A percentile compares a stretch with the other conserved stretches of the same genome.
Evolutionary conservation across 2,113 vertebrate species (phyloP).

Genomic region (Daphoenositta chrysoptera): DNA sequence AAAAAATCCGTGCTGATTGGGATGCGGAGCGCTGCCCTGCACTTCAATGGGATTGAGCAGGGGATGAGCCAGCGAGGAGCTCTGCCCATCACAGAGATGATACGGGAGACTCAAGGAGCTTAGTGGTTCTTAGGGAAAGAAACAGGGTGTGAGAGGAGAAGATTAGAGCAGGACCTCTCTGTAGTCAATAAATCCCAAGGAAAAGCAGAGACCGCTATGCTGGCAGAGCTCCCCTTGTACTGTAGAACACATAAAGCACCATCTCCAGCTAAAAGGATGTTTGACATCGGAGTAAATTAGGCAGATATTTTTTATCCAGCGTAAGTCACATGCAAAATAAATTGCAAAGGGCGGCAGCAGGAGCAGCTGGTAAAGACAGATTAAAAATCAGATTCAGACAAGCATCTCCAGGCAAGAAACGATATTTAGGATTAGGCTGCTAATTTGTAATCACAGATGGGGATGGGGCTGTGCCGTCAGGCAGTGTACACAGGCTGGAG

Average conservation of each 20-base stretch:
- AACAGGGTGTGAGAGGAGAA: slow-evolving; percentile 6
- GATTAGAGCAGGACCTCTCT: slow-evolving; percentile 24
- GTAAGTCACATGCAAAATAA: background rate
- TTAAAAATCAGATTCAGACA: slow-evolving; percentile 22
- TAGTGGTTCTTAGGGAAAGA: slow-evolving; percentile 18
- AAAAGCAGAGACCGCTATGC: background rate
- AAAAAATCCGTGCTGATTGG: background rate
- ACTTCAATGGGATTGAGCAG: background rate
- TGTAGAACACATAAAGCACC: background rate
- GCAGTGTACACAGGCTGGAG: background rate
- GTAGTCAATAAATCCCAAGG: slow-evolving; percentile 17
- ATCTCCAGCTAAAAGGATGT: background rate
- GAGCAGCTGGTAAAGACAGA: slow-evolving; percentile 40
- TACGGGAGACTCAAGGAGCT: slow-evolving; percentile 7
- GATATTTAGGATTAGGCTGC: background rate
- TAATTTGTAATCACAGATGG: slow-evolving; percentile 18
- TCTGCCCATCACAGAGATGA: background rate
- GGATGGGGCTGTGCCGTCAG: background rate
- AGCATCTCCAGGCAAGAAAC: background rate
- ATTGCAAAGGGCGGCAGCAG: slow-evolving; percentile 11
- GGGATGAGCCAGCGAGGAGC: background rate
- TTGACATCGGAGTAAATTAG: background rate
- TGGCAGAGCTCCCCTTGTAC: background rate
- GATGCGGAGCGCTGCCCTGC: background rate
- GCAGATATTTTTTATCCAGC: background rate